These are phyloP conservation scores for Pyrrhosoma nymphula DNA, from an alignment of 2,888 invertebrate species.

Conservation along the genomic window DNA sequence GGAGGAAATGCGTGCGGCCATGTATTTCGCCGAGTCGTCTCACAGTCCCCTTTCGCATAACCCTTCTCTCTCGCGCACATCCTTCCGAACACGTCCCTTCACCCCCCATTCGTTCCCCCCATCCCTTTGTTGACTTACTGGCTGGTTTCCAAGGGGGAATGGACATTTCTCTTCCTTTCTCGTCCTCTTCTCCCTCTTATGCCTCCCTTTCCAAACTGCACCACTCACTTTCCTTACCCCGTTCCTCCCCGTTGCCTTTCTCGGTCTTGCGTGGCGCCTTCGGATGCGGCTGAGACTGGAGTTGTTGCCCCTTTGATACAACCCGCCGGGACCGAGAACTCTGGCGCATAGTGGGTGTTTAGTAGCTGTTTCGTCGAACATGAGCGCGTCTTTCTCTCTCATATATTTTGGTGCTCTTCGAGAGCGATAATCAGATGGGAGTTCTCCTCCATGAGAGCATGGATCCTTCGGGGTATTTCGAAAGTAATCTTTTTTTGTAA, in stretches of 20 bases:
- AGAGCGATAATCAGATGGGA: neutral
- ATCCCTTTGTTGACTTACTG: neutral
- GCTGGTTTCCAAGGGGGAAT: neutral
- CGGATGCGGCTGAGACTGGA: neutral
- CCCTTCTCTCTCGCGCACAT: neutral
- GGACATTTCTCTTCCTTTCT: neutral
- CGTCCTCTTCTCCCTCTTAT: neutral
- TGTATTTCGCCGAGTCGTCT: neutral
- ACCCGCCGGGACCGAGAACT: neutral
- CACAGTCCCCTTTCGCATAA: neutral
- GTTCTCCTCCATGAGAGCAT: neutral
- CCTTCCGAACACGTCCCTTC: neutral
- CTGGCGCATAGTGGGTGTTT: neutral
- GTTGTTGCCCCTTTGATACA: neutral
- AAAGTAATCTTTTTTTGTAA: neutral
- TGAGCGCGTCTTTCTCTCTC: neutral
- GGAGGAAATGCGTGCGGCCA: neutral
- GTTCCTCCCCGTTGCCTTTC: neutral
- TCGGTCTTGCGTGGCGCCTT: neutral
- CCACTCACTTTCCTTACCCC: neutral
- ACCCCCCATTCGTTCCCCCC: neutral
- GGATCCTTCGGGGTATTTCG: neutral
- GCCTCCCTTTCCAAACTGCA: neutral
- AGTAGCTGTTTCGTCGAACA: neutral
- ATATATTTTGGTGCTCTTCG: neutral